phyloP scores from a whole-genome alignment of 2,113 vertebrate genomes.

The Lepisosteus oculatus region DNA sequence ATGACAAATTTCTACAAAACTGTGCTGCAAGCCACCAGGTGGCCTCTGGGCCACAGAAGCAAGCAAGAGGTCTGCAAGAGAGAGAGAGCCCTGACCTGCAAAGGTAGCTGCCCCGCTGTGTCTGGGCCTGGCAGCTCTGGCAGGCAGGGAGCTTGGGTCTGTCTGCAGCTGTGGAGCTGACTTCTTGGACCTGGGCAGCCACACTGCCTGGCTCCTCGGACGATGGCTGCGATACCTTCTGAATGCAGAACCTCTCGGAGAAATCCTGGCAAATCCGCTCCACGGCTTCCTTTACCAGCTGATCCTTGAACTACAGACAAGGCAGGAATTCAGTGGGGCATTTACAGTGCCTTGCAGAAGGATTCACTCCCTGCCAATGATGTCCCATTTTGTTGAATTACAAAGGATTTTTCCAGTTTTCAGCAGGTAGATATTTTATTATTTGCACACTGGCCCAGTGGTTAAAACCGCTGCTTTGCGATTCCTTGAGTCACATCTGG shows the following conservation, averaged over 20 bases:
- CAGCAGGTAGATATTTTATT: too few species aligned
- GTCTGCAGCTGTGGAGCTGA: constrained; percentile 42
- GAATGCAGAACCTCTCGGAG: constrained; percentile 79
- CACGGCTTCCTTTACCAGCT: constrained; percentile 91
- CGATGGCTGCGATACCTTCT: constrained; percentile 53
- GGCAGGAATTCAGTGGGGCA: neutral
- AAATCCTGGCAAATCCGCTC: constrained; percentile 89
- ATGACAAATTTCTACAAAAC: too few species aligned
- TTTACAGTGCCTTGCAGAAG: too few species aligned
- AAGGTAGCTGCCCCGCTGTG: constrained; percentile 88
- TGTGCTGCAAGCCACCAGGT: too few species aligned
- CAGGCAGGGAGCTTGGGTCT: constrained; percentile 79
- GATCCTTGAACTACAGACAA: constrained; percentile 82
- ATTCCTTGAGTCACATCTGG: too few species aligned
- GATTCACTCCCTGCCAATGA: too few species aligned
- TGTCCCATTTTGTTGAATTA: too few species aligned
- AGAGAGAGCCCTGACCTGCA: constrained; percentile 75
- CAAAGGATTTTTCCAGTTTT: too few species aligned
- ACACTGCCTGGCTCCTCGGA: constrained; percentile 33
- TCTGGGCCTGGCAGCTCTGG: constrained; percentile 80
- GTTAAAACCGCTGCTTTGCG: too few species aligned
- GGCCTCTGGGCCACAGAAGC: too few species aligned
- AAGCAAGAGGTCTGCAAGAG: neutral
- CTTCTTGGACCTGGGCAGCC: constrained; percentile 36
- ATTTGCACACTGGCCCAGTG: too few species aligned